Evolutionary conservation across 2,797 vertebrate genomes (phyloP).

Genomic region (Eulemur albifrons): DNA sequence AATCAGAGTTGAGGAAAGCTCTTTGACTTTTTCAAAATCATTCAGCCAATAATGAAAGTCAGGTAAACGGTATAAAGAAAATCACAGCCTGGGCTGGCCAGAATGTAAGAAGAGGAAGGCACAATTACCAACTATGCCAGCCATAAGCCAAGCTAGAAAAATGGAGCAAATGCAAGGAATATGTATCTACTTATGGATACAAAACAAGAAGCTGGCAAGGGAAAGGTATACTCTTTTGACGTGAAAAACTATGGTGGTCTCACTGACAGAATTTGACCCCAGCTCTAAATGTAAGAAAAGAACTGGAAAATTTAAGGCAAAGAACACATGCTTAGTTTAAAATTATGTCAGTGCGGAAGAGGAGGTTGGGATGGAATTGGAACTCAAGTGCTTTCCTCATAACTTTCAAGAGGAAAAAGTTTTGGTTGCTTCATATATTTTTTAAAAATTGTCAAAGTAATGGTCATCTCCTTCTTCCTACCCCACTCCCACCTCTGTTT

Average conservation of each 20-base stretch:
- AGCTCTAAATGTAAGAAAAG: background rate
- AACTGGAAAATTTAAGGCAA: background rate
- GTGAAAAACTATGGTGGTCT: background rate
- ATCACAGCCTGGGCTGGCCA: background rate
- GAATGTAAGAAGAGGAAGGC: background rate
- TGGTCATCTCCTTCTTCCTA: background rate
- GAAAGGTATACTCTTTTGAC: background rate
- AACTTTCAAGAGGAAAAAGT: background rate
- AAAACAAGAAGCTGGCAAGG: background rate
- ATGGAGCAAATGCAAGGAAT: background rate
- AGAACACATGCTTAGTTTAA: background rate
- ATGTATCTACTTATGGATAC: background rate
- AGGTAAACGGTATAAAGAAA: background rate
- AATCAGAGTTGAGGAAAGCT: constrained; percentile 5
- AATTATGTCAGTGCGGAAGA: background rate
- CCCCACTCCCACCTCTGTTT: background rate
- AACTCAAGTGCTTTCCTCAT: background rate
- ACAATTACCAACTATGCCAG: background rate
- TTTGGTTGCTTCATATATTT: background rate
- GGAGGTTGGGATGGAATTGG: background rate
- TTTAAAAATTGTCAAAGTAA: background rate
- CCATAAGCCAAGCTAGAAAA: background rate
- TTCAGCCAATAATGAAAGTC: constrained; percentile 36
- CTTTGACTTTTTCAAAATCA: constrained; percentile 40
- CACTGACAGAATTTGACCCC: background rate